These are phyloP conservation scores for Lathamus discolor DNA, from an alignment of 2,113 vertebrate species.

Conservation along the genomic window DNA sequence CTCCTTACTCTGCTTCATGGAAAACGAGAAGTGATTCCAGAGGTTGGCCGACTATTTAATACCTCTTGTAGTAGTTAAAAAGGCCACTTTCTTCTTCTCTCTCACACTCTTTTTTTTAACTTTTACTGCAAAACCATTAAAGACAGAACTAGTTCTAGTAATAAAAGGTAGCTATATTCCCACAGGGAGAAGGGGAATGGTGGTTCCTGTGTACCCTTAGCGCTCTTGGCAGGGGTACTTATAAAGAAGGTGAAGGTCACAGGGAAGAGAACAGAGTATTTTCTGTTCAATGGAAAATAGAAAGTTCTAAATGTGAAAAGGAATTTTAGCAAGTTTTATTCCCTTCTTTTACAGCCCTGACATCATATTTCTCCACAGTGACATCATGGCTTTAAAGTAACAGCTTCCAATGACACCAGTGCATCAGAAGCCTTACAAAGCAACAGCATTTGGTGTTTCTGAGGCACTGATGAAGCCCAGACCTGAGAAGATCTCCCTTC, in stretches of 20 bases:
- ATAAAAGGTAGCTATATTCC: conserved; percentile 67
- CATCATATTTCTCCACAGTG: conserved; percentile 65
- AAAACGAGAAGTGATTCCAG: conserved; percentile 45
- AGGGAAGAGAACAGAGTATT: conserved; percentile 64
- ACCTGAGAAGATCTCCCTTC: not conserved
- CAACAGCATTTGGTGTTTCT: not conserved
- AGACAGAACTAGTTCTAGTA: conserved; percentile 68
- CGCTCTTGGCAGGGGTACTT: conserved; percentile 53
- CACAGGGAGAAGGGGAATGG: conserved; percentile 44
- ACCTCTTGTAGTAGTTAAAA: conserved; percentile 59
- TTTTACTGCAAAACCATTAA: conserved; percentile 72
- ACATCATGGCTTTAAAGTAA: conserved; percentile 66
- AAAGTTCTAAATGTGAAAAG: conserved; percentile 57
- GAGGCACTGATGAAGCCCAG: not conserved
- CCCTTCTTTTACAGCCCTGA: conserved; percentile 67
- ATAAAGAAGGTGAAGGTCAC: conserved; percentile 47
- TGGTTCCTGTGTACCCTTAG: conserved; percentile 39
- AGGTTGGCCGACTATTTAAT: conserved; percentile 52
- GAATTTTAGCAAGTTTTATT: conserved; percentile 64
- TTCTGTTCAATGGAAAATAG: conserved; percentile 67
- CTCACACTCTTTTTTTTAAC: conserved; percentile 30
- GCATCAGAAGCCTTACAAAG: conserved; percentile 38
- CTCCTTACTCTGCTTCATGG: not conserved
- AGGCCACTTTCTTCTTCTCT: conserved; percentile 56
- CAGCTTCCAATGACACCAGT: not conserved